Evolutionary conservation across 2,113 vertebrate species (phyloP).

Genomic region (Tenrec ecaudatus): DNA sequence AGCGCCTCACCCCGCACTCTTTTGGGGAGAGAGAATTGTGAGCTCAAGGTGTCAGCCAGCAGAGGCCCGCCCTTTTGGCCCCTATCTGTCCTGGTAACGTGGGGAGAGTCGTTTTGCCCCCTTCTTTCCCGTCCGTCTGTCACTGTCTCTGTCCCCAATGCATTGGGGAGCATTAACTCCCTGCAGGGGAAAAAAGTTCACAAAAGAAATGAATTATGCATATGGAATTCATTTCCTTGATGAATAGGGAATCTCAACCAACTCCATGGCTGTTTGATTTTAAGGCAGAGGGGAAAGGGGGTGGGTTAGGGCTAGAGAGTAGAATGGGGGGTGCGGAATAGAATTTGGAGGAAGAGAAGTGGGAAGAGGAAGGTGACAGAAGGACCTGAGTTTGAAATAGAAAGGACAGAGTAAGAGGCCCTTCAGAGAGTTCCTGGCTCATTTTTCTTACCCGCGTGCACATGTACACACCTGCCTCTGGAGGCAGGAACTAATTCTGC

Average conservation of each 20-base stretch:
- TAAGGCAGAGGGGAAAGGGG: constrained; percentile 76
- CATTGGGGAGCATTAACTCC: constrained; percentile 81
- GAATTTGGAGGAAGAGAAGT: constrained; percentile 32
- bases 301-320: constrained; percentile 60
- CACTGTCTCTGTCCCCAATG: constrained; percentile 79
- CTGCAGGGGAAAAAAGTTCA: constrained; percentile 83
- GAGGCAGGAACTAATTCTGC: background rate
- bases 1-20: background rate
- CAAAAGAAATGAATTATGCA: constrained; percentile 91
- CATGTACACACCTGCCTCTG: background rate
- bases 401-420: constrained; percentile 73
- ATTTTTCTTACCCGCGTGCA: constrained; percentile 34
- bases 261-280: constrained; percentile 85
- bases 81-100: constrained; percentile 18
- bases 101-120: constrained; percentile 41
- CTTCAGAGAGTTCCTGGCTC: constrained; percentile 64
- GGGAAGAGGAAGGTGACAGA: constrained; percentile 23
- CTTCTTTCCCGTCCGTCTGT: constrained; percentile 73
- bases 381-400: constrained; percentile 65
- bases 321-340: background rate
- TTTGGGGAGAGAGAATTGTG: constrained; percentile 36
- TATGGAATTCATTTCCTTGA: constrained; percentile 90
- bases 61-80: constrained; percentile 66
- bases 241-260: constrained; percentile 87
- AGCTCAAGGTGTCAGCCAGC: constrained; percentile 59